Evolutionary conservation across 2,888 invertebrate species (phyloP), one percentile per base, ranked within the genome.

Genomic region (Lydus trimaculatus): DNA sequence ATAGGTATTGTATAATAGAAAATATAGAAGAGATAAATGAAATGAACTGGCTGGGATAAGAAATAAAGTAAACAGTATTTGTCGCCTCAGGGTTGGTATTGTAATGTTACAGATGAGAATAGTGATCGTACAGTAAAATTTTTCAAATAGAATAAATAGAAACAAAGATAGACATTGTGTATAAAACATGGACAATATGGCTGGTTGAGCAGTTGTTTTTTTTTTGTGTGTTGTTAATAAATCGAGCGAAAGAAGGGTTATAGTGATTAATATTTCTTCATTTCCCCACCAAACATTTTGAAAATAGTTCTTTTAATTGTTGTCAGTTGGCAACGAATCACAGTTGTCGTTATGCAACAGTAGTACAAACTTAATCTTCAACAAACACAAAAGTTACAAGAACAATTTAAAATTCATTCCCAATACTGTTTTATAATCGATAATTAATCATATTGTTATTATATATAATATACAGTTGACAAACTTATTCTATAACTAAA

Each of bases 31-130:
- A 79, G 80, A 80, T 80, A 80, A 80, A 80, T 79, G 81, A 81
- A 80, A 80, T 80, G 81, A 81, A 81, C 79, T 81, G 79, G 75
- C 72, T 58, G 72, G 80, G 81, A 82, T 83, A 83, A 83, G 83
- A 83, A 83, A 82, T 83, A 82, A 81, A 83, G 83, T 83, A 83
- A 83, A 83, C 83, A 83, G 78, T 81, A 82, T 81, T 83, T 83
- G 82, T 83, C 83, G 83, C 83, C 81, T 76, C 68, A 66, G 82
- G 83, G 75, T 72, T 70, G 73, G 79, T 80, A 82, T 82, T 82
- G 81, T 81, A 81, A 82, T 79, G 79, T 80, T 79, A 75, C 78
- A 72, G 76, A 77, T 76, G 75, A 74, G 20, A 71, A 70, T 65
- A 68, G 63, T 69, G 67, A 48, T 48, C 48, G 20, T 48, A 39